Evolutionary conservation across 2,888 invertebrate genomes (phyloP).

Genomic region (Drosophila mercatorum): DNA sequence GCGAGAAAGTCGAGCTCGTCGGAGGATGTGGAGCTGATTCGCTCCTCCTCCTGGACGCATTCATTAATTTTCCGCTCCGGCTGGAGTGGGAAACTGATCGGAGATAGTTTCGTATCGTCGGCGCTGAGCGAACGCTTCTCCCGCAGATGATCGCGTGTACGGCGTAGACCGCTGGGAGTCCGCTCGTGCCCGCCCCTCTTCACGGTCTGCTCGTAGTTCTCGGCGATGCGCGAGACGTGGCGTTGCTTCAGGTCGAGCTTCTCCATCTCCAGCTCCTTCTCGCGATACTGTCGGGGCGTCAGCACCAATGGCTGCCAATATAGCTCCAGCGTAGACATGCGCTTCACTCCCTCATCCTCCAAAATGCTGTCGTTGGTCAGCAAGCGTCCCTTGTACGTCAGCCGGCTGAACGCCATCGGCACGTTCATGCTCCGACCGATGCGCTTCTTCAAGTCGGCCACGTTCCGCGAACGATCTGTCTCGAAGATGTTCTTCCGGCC

Average conservation of each 20-base stretch:
- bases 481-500: constrained; percentile 56
- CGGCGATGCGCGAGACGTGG: constrained; percentile 29
- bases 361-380: constrained; percentile 47
- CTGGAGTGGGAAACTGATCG: neutral
- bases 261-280: constrained; percentile 54
- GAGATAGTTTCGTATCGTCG: neutral
- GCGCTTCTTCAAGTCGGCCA: constrained; percentile 50
- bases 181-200: constrained; percentile 18
- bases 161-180: neutral
- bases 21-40: constrained; percentile 17
- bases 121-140: constrained; percentile 8
- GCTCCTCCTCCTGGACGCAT: constrained; percentile 22
- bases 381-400: constrained; percentile 56
- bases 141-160: neutral
- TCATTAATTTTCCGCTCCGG: neutral
- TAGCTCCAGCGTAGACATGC: constrained; percentile 57
- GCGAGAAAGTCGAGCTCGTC: constrained; percentile 54
- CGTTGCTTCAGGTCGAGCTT: constrained; percentile 44
- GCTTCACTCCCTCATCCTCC: constrained; percentile 55
- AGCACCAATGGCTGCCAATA: constrained; percentile 62
- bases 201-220: constrained; percentile 31
- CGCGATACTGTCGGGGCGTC: constrained; percentile 53
- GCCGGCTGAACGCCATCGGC: constrained; percentile 65
- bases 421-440: constrained; percentile 58
- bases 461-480: constrained; percentile 54